Evolutionary conservation across 2,888 invertebrate genomes (phyloP).

Genomic region (Elmis aenea): DNA sequence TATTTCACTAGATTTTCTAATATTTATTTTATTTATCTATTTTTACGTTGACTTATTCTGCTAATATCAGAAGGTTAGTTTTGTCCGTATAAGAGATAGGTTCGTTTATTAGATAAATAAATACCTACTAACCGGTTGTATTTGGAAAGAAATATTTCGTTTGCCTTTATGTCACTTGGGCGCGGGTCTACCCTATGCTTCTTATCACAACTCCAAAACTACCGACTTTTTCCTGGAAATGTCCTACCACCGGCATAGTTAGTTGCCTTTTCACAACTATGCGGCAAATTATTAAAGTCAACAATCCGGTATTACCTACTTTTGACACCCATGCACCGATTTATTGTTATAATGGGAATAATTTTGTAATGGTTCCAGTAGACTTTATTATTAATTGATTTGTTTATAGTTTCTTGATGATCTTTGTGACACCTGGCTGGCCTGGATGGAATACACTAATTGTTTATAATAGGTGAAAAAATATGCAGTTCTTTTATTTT

Average conservation of each 20-base stretch:
- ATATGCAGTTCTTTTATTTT: too few relatives aligned
- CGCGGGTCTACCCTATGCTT: constrained; percentile 6
- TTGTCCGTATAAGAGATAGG: background rate
- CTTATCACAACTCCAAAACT: constrained; percentile 13
- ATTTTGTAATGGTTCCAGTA: too few relatives aligned
- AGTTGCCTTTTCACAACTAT: constrained; percentile 3
- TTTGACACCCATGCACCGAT: too few relatives aligned
- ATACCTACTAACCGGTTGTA: constrained; percentile 15
- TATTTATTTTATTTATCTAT: background rate
- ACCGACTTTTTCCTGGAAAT: constrained; percentile 12
- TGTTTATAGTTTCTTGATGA: too few relatives aligned
- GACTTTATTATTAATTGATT: too few relatives aligned
- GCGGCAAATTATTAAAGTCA: constrained; percentile 13
- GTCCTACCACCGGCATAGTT: constrained; percentile 4
- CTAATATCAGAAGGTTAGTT: background rate
- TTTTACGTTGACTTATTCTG: background rate
- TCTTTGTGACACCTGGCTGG: too few relatives aligned
- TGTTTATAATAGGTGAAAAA: too few relatives aligned
- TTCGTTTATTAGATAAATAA: constrained; percentile 1
- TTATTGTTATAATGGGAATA: too few relatives aligned
- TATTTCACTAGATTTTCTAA: constrained; percentile 4
- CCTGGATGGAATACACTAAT: too few relatives aligned
- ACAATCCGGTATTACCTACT: too few relatives aligned
- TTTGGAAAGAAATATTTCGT: constrained; percentile 14
- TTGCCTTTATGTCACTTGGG: constrained; percentile 10